phyloP scores from a whole-genome alignment of 2,113 vertebrate genomes.

The Plectropomus leopardus region DNA sequence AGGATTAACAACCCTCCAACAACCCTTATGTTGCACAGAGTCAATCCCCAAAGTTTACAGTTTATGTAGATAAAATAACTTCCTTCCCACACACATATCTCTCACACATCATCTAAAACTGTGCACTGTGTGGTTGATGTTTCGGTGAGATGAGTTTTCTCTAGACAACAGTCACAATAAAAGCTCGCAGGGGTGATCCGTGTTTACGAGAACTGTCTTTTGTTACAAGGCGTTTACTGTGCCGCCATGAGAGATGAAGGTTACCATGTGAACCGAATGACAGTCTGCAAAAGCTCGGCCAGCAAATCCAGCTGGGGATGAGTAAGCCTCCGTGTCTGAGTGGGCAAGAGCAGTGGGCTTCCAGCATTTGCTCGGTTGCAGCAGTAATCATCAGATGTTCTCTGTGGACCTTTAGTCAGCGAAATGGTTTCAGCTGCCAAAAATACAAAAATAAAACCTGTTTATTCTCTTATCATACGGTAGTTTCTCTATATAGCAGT shows the following conservation, averaged over 20 bases:
- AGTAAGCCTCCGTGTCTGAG: slow-evolving; percentile 73
- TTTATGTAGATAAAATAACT: slow-evolving; percentile 25
- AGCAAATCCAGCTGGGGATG: slow-evolving; percentile 69
- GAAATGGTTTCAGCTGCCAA: slow-evolving; percentile 55
- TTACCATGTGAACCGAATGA: slow-evolving; percentile 72
- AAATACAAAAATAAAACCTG: slow-evolving; percentile 54
- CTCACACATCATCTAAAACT: not conserved
- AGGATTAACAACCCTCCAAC: slow-evolving; percentile 18
- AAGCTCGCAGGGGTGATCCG: slow-evolving; percentile 23
- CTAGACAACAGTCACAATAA: slow-evolving; percentile 27
- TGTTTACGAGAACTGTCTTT: slow-evolving; percentile 47
- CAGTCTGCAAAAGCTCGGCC: slow-evolving; percentile 64
- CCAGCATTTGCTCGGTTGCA: slow-evolving; percentile 63
- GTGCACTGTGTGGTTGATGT: slow-evolving; percentile 4
- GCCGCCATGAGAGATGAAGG: slow-evolving; percentile 46
- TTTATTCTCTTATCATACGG: slow-evolving; percentile 46
- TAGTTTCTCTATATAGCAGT: not conserved
- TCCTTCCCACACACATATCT: slow-evolving; percentile 4
- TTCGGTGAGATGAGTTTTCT: slow-evolving; percentile 27
- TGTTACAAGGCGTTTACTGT: slow-evolving; percentile 53
- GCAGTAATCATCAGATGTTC: slow-evolving; percentile 75
- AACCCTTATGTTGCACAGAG: slow-evolving; percentile 6
- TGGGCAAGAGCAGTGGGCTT: slow-evolving; percentile 64
- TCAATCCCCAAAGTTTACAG: slow-evolving; percentile 20
- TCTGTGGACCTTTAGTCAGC: slow-evolving; percentile 70